A percentile compares a stretch with the other conserved stretches of the same genome.
Conservation (phyloP, 1,140 invertebrate genomes). For the Brevipalpus yothersi region DNA sequence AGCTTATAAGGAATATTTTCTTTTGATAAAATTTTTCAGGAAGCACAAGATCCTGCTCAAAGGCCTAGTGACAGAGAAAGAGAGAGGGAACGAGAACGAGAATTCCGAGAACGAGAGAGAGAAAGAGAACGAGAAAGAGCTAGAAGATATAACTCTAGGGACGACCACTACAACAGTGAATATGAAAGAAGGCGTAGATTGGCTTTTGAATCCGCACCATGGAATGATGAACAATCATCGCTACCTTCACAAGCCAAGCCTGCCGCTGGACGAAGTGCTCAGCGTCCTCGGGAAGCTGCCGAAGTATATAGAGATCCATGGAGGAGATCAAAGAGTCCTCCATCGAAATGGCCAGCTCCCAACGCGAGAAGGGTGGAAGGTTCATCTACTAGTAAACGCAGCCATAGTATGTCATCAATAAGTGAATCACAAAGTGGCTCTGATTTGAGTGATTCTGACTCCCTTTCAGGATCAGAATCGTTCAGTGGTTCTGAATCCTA, state of each 20-base stretch:
- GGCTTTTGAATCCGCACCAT: slow-evolving; percentile 10
- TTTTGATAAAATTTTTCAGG: not conserved
- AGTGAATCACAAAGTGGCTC: not conserved
- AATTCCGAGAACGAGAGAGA: not conserved
- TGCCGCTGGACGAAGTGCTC: not conserved
- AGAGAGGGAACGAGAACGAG: not conserved
- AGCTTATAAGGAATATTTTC: not conserved
- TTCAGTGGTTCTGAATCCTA: not conserved
- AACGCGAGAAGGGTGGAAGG: not conserved
- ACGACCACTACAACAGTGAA: slow-evolving; percentile 3
- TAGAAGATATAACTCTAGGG: not conserved
- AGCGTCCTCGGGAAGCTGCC: not conserved
- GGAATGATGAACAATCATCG: slow-evolving; percentile 4
- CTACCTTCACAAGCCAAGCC: not conserved
- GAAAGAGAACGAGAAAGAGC: not conserved
- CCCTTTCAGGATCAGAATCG: not conserved
- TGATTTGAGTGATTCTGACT: not conserved
- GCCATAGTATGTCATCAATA: not conserved
- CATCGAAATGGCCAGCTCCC: not conserved
- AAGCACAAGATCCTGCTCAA: not conserved
- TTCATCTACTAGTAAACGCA: not conserved
- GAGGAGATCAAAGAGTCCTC: slow-evolving; percentile 11
- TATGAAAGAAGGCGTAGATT: slow-evolving; percentile 6
- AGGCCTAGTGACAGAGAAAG: not conserved
- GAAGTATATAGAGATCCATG: slow-evolving; percentile 9